These are phyloP conservation scores for Zaprionus gabonicus DNA, from an alignment of 1,140 invertebrate species.

Conservation along the genomic window DNA sequence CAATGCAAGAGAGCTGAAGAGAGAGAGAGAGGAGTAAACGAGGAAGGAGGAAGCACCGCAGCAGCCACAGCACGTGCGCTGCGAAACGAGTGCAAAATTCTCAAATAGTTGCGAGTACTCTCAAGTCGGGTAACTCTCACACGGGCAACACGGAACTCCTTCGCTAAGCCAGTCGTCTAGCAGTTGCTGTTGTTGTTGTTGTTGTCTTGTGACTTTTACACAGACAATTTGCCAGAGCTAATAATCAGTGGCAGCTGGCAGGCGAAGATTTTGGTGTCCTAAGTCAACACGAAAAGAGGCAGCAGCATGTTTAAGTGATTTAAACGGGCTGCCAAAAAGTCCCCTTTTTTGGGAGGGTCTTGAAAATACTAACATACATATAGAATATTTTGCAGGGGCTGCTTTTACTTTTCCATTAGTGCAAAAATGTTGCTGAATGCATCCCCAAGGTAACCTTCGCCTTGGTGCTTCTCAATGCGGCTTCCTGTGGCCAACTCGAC, in stretches of 20 bases:
- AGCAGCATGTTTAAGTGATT: conserved; percentile 61
- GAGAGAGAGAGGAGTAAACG: neutral
- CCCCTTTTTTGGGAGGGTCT: conserved; percentile 30
- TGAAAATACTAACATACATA: conserved; percentile 15
- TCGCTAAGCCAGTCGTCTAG: too few species aligned
- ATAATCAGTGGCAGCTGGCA: conserved; percentile 56
- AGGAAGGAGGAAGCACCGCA: neutral
- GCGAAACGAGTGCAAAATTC: conserved; percentile 65
- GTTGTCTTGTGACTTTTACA: conserved; percentile 43
- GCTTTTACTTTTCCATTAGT: conserved; percentile 78
- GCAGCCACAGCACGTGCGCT: conserved; percentile 51
- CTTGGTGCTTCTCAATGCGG: conserved; percentile 39
- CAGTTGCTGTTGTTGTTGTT: conserved; percentile 25
- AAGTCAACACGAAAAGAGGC: conserved; percentile 57
- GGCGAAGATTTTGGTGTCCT: conserved; percentile 52
- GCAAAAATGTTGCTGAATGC: conserved; percentile 73
- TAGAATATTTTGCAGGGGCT: conserved; percentile 41
- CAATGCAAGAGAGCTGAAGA: neutral
- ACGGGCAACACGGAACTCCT: conserved; percentile 7
- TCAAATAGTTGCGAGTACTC: conserved; percentile 63
- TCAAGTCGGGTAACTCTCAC: neutral
- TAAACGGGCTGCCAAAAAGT: conserved; percentile 23
- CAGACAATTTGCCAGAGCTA: conserved; percentile 47
- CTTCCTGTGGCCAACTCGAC: conserved; percentile 12
- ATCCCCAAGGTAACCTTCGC: conserved; percentile 72